Percentiles rank a stretch among this genome's conserved stretches.
Conservation (phyloP, 35 echinoderm and acorn worm species). For the Amphiura filiformis region DNA sequence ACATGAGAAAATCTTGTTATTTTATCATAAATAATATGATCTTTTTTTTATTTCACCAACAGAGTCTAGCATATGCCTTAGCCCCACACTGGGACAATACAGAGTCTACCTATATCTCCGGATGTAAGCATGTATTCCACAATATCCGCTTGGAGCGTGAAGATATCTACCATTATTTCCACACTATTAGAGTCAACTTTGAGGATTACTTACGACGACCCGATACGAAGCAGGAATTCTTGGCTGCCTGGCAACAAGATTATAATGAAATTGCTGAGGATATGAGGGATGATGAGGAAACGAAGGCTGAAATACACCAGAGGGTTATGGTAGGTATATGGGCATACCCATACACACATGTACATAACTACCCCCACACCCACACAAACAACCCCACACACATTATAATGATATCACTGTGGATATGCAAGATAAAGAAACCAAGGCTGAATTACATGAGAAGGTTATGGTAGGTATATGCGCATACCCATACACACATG, state of each 20-base stretch:
- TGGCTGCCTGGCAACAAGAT: conserved; percentile 79
- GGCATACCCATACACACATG: background rate
- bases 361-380: background rate
- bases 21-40: too few relatives aligned
- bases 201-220: conserved; percentile 77
- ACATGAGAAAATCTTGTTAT: too few relatives aligned
- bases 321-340: conserved; percentile 69
- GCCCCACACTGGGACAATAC: conserved; percentile 90
- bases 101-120: conserved; percentile 78
- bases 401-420: too few relatives aligned
- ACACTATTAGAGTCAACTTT: conserved; percentile 83
- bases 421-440: too few relatives aligned
- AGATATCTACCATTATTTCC: conserved; percentile 95
- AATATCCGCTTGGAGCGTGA: conserved; percentile 81
- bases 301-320: conserved; percentile 91
- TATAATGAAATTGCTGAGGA: conserved; percentile 97
- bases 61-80: conserved; percentile 44
- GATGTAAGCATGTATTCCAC: conserved; percentile 76
- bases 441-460: too few relatives aligned
- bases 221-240: conserved; percentile 84
- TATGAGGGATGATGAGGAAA: conserved; percentile 96
- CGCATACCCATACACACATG: too few relatives aligned
- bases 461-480: too few relatives aligned
- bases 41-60: background rate
- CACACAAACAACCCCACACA: too few relatives aligned